Base-by-base conservation (phyloP, 2,888 invertebrate species). In the Lochmaea capreae region DNA sequence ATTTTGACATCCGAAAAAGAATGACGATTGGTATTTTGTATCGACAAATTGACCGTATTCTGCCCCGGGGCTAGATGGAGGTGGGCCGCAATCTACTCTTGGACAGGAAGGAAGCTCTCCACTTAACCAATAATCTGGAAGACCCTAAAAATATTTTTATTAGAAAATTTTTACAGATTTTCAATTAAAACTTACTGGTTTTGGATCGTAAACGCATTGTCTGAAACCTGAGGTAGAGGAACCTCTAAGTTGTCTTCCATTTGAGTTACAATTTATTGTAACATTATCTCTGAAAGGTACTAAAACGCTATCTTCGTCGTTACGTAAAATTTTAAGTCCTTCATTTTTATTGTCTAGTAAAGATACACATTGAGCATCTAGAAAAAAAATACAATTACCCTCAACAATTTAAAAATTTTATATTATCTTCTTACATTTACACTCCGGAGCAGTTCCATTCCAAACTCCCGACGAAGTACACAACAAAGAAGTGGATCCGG, bases 201-300 rank as follows among this genome's bases (percentile, higher is more conserved):
- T 95, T 0, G 97, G 97, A 87, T 98, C 97, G 84, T 97, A 98
- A 33, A 97, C 97, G 87, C 98, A 98, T 85, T 98, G 97, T 75
- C 98, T 92, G 86, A 97, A 97, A 1, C 91, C 90, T 9, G 97
- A 92, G 4, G 96, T 93, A 0, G 94, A 91, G 2, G 97, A 96
- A 82, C 93, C 93, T 78, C 96, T 89, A 8, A 97, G 85, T 67
- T 92, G 92, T 76, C 94, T 91, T 33, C 97, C 97, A 54, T 93
- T 90, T 70, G 92, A 92, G 67, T 91, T 91, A 83, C 97, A 97
- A 69, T 92, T 92, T 11, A 97, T 89, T 0, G 97, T 97, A 0
- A 97, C 96, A 85, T 97, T 97, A 81, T 96, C 95, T 83, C 94
- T 92, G 88, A 97, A 97, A 1, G 96, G 95, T 26, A 97, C 93